Base-by-base conservation (phyloP, 2,113 vertebrate genomes). In the Pogona vitticeps region DNA sequence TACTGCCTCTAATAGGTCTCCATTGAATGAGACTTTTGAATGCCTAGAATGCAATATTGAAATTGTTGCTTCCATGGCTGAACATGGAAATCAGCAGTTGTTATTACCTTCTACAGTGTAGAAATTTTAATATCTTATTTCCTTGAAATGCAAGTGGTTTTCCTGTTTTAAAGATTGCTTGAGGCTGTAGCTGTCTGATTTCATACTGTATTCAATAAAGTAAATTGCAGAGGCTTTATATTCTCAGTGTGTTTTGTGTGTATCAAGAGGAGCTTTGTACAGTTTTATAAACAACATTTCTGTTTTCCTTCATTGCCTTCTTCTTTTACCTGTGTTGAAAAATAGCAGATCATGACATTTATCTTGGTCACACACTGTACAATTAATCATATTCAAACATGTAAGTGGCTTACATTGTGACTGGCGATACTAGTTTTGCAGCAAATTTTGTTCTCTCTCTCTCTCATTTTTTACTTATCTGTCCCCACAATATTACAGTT, bases 41-140 rank as follows among this genome's bases (percentile, higher is more conserved):
- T 91, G 89, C 84, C 68, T 86, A 84, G 4, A 46, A 90, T 92
- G 86, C 90, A 92, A 65, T 33, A 82, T 93, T 86, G 90, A 76
- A 88, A 88, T 90, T 88, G 68, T 72, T 65, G 79, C 88, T 92
- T 59, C 89, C 83, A 61, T 93, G 85, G 93, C 87, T 92, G 85
- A 91, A 91, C 92, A 89, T 88, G 91, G 93, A 92, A 95, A 91
- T 92, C 89, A 92, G 92, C 93, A 95, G 91, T 93, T 96, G 86
- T 78, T 71, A 88, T 87, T 96, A 94, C 93, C 94, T 96, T 97
- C 96, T 97, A 96, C 97, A 94, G 73, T 97, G 96, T 96, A 97
- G 97, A 97, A 96, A 87, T 92, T 94, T 87, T 93, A 93, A 93
- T 61, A 28, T 88, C 92, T 91, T 94, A 90, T 96, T 96, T 97